Conservation (phyloP, 1,140 invertebrate species). For the Sarcophaga peregrina region DNA sequence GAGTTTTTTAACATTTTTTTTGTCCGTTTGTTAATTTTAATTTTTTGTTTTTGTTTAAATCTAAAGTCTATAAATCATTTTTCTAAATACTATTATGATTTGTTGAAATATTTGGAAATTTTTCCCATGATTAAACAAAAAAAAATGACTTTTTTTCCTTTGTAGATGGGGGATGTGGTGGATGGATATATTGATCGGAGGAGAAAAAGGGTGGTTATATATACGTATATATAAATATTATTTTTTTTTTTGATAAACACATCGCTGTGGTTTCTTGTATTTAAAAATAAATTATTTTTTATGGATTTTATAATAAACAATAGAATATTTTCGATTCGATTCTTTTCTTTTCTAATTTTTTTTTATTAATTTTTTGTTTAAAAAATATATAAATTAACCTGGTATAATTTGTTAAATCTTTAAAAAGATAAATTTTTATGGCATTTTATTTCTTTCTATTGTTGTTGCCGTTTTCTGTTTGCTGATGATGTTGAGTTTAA, state of each 20-base stretch:
- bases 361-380: neutral
- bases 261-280: neutral
- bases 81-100: slow-evolving; percentile 20
- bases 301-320: slow-evolving; percentile 23
- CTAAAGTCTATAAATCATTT: neutral
- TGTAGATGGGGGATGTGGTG: too few species aligned
- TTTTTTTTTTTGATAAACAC: neutral
- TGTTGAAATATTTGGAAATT: slow-evolving; percentile 17
- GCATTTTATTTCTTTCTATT: neutral
- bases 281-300: slow-evolving; percentile 14
- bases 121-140: neutral
- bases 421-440: slow-evolving; percentile 13
- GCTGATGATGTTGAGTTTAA: neutral
- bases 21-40: too few species aligned
- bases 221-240: too few species aligned
- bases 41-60: neutral
- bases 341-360: too few species aligned
- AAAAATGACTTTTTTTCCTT: neutral
- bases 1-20: neutral
- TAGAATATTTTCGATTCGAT: neutral
- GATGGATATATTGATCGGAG: too few species aligned
- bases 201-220: too few species aligned
- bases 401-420: slow-evolving; percentile 14
- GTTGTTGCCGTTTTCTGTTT: too few species aligned
- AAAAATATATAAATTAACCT: neutral